phyloP scores from a whole-genome alignment of 2,797 vertebrate genomes.

The Phylloscopus collybita region DNA sequence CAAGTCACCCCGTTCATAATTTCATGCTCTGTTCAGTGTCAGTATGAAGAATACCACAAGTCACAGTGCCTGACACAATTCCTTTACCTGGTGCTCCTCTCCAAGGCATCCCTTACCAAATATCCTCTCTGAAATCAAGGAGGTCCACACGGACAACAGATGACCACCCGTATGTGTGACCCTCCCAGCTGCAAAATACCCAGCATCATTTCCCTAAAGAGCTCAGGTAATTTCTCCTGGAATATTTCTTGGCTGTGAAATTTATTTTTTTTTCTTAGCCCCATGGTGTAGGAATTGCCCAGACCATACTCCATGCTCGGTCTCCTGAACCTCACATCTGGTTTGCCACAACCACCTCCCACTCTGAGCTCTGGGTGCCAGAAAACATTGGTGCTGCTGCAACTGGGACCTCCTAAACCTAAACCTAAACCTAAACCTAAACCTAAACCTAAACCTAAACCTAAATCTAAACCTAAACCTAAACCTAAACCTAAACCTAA shows the following conservation, averaged over 20 bases:
- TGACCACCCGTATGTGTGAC: fast-evolving
- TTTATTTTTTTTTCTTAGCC: neutral
- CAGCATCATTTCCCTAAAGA: neutral
- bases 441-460: neutral
- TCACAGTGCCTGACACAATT: neutral
- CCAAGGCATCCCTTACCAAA: neutral
- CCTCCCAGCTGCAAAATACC: neutral
- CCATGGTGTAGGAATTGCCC: neutral
- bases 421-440: neutral
- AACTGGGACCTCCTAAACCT: neutral
- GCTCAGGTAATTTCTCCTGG: neutral
- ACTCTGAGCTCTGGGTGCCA: neutral
- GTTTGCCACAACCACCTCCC: neutral
- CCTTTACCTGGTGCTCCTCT: neutral
- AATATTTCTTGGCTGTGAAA: neutral
- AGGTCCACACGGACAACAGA: neutral
- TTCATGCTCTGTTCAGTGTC: neutral
- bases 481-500: neutral
- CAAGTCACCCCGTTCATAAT: fast-evolving
- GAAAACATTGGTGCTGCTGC: fast-evolving
- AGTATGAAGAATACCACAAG: neutral
- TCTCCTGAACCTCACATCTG: neutral
- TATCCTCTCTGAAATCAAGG: neutral
- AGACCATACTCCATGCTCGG: fast-evolving
- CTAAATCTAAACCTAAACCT: neutral